Evolutionary conservation across 1,140 invertebrate species (phyloP), one percentile per base, ranked within the genome.

Genomic region (Brachionus rotundiformis): DNA sequence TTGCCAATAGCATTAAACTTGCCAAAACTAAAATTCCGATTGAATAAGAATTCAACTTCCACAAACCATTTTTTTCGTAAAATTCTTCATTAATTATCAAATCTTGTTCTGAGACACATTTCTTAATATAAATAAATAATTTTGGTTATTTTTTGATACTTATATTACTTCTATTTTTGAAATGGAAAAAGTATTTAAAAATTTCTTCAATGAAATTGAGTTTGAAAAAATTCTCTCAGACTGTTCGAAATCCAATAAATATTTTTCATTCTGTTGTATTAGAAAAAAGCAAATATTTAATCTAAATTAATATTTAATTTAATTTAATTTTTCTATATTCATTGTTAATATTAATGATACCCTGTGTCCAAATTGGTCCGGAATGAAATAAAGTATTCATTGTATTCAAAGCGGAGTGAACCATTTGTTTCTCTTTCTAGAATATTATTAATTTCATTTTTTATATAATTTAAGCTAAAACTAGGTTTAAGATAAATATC

Each of bases 221-320:
- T 29, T n/a, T 0, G 7, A 36, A 23, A 63, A 39, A 2, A 79
- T 13, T 2, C 11, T 41, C 2, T 19, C 1, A 1, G 47, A 39
- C 16, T 79, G 47, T 16, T 63, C 54, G 36, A 59, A 79, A 63
- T 11, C 10, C 25, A 79, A 63, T 59, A 29, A 23, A 33, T 33
- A 31, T 36, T 79, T 79, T 41, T 79, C 47, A 31, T 23, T n/a
- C 5, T 25, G 23, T 54, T 59, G 13, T n/a, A 79, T 27, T 3
- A 79, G n/a, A 63, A 59, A 54, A 59, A 79, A 79, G n/a, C 76
- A 79, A 54, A 27, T 23, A 54, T 79, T 31, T 1, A 79, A 11
- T 54, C 76, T 79, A 29, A 2, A 44, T n/a, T 29, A 79, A 31
- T 54, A 29, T 1, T 23, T 4, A 54, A 79, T 25, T 5, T 23